Base-by-base conservation (phyloP, 2,888 invertebrate species). In the Sinodicranocentrus sp. region DNA sequence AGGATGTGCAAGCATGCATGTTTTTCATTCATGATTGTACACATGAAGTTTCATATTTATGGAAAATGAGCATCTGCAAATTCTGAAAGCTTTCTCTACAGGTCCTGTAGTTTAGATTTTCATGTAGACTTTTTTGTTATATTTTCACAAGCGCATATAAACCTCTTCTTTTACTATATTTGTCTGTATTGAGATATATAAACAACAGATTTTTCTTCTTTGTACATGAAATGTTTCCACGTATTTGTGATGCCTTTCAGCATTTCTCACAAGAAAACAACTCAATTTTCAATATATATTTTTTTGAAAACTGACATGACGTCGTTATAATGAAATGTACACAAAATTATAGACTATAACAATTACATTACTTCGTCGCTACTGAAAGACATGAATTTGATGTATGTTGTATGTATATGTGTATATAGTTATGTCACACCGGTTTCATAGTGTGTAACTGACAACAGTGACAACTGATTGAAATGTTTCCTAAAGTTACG, bases 1-100 rank as follows among this genome's bases (percentile, higher is more conserved):
- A 43, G 19, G 48, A 25, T 44, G 48, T 68, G 65, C 23, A 65
- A 19, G 13, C 13, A 68, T 68, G 25, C 25, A 48, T 26, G 26
- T 39, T 28, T 61, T 25, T 28, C 61, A 28, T 26, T 28, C 28
- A 6, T 61, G 61, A 61, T 6, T 26, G 57, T 57, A 57, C 57
- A 28, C 15, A 61, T 26, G 26, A 61, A 61, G 26, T 23, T 59
- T 23, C 54, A 61, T 26, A n/a, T 68, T n/a, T 57, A 65, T 71
- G 65, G 78, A 63, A 54, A 80, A 72, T 80, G 80, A 80, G 80
- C 80, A 80, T 80, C 63, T 54, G 43, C n/a, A 72, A 52, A 23
- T 19, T 71, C 57, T 65, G 44, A 72, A 80, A 72, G 80, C 72
- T 80, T 80, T 80, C 25, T 80, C 80, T 80, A 80, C 80, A 80